Percentiles rank a stretch among this genome's conserved stretches.
phyloP scores from a whole-genome alignment of 1,140 invertebrate species.

The Cyphomyrmex costatus region DNA sequence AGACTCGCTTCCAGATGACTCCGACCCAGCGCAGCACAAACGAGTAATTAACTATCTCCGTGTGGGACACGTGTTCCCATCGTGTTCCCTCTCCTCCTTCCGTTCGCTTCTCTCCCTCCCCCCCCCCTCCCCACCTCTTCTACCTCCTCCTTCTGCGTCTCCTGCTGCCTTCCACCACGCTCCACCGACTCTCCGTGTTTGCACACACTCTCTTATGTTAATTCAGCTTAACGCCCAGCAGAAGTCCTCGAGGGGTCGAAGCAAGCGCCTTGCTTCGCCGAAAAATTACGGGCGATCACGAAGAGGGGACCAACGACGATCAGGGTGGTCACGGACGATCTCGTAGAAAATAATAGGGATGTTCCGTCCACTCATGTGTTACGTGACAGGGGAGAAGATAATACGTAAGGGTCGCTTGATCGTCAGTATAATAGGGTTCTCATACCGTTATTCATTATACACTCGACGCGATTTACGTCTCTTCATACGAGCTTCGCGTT shows the following conservation, averaged over 20 bases:
- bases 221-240: slow-evolving; percentile 85
- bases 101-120: slow-evolving; percentile 28
- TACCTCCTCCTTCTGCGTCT: slow-evolving; percentile 13
- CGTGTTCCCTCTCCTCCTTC: slow-evolving; percentile 55
- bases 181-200: slow-evolving; percentile 79
- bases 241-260: slow-evolving; percentile 74
- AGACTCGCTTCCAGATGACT: slow-evolving; percentile 59
- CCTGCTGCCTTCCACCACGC: slow-evolving; percentile 32
- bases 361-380: slow-evolving; percentile 35
- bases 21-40: slow-evolving; percentile 80
- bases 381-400: slow-evolving; percentile 24
- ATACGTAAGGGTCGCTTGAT: slow-evolving; percentile 60
- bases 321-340: slow-evolving; percentile 73
- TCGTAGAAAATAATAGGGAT: slow-evolving; percentile 76
- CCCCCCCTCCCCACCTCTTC: slow-evolving; percentile 22
- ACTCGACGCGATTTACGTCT: slow-evolving; percentile 52
- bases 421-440: slow-evolving; percentile 26
- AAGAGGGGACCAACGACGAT: slow-evolving; percentile 56
- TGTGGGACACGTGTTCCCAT: slow-evolving; percentile 84
- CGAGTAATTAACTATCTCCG: slow-evolving; percentile 86
- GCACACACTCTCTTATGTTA: slow-evolving; percentile 87
- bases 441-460: slow-evolving; percentile 61
- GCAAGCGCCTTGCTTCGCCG: slow-evolving; percentile 68
- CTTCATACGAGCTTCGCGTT: neutral
- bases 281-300: slow-evolving; percentile 80